Percentiles rank a stretch among this genome's conserved stretches.
Evolutionary conservation across 1,140 invertebrate genomes (phyloP).

Genomic region (Brachystomella parvula): DNA sequence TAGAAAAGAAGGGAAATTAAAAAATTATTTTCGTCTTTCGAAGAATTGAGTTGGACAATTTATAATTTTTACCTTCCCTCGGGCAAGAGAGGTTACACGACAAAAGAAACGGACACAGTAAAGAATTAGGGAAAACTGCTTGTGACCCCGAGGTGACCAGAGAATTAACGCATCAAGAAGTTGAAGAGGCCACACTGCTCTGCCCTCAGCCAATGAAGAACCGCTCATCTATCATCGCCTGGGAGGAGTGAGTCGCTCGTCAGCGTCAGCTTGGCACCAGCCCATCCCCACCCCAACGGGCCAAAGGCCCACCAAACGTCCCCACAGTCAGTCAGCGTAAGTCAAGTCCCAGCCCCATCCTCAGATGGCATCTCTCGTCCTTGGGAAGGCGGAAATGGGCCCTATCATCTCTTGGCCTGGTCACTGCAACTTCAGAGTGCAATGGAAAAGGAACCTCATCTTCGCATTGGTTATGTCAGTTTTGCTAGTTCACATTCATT

Average conservation of each 20-base stretch:
- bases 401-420: not conserved
- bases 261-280: not conserved
- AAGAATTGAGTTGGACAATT: slow-evolving; percentile 29
- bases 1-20: slow-evolving; percentile 9
- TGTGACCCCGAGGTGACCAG: slow-evolving; percentile 9
- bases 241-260: no score
- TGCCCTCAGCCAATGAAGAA: slow-evolving; percentile 9
- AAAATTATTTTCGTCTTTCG: slow-evolving; percentile 15
- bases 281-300: not conserved
- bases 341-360: slow-evolving; percentile 8
- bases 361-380: not conserved
- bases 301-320: not conserved
- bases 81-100: slow-evolving; percentile 30
- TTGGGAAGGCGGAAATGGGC: not conserved
- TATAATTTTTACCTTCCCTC: slow-evolving; percentile 31
- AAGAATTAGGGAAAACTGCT: slow-evolving; percentile 2
- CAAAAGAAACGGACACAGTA: slow-evolving; percentile 18
- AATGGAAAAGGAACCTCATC: not conserved
- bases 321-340: slow-evolving; percentile 5
- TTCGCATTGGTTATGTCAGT: no score
- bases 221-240: slow-evolving; percentile 8
- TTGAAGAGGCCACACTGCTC: not conserved
- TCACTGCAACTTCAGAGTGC: not conserved
- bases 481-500: not conserved
- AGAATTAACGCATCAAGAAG: slow-evolving; percentile 1